Percentiles rank a stretch among this genome's conserved stretches.
phyloP scores from a whole-genome alignment of 2,113 vertebrate species.

The Pseudonaja textilis region DNA sequence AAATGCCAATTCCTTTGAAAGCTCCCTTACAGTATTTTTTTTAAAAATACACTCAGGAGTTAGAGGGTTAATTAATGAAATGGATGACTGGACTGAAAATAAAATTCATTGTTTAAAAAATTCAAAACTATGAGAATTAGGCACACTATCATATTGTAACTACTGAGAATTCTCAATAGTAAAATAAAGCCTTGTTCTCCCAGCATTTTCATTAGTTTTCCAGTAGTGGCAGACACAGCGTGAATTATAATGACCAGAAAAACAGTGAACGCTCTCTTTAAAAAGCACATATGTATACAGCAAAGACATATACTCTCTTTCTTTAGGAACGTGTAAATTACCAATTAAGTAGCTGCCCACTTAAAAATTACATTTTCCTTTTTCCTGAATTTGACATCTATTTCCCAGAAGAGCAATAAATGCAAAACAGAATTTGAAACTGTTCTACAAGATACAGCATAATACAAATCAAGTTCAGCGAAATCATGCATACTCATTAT shows the following conservation, averaged over 20 bases:
- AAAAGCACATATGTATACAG: slow-evolving; percentile 47
- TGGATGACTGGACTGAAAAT: slow-evolving; percentile 70
- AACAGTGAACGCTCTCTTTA: slow-evolving; percentile 62
- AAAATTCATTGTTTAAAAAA: slow-evolving; percentile 70
- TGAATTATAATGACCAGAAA: slow-evolving; percentile 78
- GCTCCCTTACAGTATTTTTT: neutral
- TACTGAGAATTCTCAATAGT: slow-evolving; percentile 76
- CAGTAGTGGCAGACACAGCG: slow-evolving; percentile 65
- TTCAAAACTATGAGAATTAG: slow-evolving; percentile 68
- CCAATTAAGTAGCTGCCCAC: slow-evolving; percentile 50
- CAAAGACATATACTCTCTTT: slow-evolving; percentile 51
- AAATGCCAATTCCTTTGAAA: slow-evolving; percentile 40
- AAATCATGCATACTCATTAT: neutral
- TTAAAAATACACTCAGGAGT: slow-evolving; percentile 19
- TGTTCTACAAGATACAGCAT: slow-evolving; percentile 41
- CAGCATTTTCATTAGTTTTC: slow-evolving; percentile 81
- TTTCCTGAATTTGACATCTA: slow-evolving; percentile 38
- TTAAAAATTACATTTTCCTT: slow-evolving; percentile 44
- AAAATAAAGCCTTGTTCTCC: slow-evolving; percentile 74
- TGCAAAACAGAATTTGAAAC: slow-evolving; percentile 40
- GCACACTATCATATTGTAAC: slow-evolving; percentile 69
- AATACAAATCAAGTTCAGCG: slow-evolving; percentile 43
- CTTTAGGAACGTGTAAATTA: slow-evolving; percentile 48
- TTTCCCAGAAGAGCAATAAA: slow-evolving; percentile 35
- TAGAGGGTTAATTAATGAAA: slow-evolving; percentile 69